phyloP scores from a whole-genome alignment of 2,888 invertebrate species.

The Leptopterna dolabrata region DNA sequence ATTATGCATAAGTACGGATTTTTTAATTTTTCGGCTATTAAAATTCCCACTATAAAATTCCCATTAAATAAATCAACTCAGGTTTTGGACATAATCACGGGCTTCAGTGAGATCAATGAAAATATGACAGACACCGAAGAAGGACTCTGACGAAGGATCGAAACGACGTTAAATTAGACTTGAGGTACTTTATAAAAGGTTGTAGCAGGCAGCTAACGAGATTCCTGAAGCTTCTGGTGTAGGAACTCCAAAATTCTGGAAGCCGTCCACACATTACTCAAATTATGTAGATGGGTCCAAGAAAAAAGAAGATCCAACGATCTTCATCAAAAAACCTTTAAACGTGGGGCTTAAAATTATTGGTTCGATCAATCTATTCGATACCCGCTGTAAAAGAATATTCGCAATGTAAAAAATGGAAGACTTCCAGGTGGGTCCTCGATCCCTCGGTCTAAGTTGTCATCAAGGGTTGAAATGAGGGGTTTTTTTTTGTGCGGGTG shows the following conservation, averaged over 20 bases:
- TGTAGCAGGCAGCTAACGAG: neutral
- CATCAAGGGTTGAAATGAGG: neutral
- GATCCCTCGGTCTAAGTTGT: neutral
- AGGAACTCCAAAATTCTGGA: neutral
- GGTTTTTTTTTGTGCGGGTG: neutral
- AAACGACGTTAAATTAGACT: neutral
- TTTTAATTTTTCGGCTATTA: too few species aligned
- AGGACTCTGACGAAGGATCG: neutral
- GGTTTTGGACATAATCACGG: too few species aligned
- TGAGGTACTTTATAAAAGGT: neutral
- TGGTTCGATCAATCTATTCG: neutral
- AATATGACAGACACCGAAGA: neutral
- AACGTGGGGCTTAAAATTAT: neutral
- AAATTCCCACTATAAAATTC: too few species aligned
- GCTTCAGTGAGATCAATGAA: too few species aligned
- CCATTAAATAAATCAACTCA: too few species aligned
- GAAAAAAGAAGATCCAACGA: too few species aligned
- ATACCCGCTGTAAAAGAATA: neutral
- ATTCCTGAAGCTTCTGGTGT: neutral
- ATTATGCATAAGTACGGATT: too few species aligned
- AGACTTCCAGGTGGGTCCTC: neutral
- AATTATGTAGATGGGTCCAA: conserved; percentile 5
- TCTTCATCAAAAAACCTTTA: neutral
- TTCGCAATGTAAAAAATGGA: neutral
- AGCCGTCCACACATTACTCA: neutral